Evolutionary conservation across 2,797 vertebrate genomes (phyloP).

Genomic region (Sylvia borin): DNA sequence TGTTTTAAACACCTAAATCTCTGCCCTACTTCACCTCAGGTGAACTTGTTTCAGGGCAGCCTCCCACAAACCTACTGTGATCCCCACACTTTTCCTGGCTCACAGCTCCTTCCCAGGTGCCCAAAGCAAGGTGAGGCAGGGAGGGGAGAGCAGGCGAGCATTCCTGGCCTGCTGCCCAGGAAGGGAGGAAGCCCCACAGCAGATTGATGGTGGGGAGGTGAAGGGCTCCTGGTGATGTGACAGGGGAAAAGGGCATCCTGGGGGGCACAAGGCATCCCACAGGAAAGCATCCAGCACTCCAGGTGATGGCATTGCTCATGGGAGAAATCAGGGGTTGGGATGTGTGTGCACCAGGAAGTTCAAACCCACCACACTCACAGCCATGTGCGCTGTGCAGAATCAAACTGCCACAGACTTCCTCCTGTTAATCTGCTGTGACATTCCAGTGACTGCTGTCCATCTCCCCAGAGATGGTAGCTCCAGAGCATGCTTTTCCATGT

Average conservation of each 20-base stretch:
- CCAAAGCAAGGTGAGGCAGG: background rate
- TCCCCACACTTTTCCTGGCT: background rate
- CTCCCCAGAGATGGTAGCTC: background rate
- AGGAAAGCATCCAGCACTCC: background rate
- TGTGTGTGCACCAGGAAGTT: rapidly evolving
- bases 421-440: background rate
- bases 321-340: background rate
- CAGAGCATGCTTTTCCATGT: background rate
- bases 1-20: background rate
- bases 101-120: background rate
- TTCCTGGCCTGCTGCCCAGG: background rate
- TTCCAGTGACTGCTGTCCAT: background rate
- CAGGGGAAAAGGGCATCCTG: background rate
- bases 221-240: background rate
- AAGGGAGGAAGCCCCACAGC: background rate
- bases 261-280: background rate
- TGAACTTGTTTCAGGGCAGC: background rate
- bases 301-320: rapidly evolving
- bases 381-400: rapidly evolving
- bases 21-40: background rate
- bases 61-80: background rate
- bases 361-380: rapidly evolving
- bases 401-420: background rate
- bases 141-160: background rate
- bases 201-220: background rate